These are phyloP conservation scores for Drosophila sucinea DNA, from an alignment of 1,140 invertebrate species.

Conservation along the genomic window DNA sequence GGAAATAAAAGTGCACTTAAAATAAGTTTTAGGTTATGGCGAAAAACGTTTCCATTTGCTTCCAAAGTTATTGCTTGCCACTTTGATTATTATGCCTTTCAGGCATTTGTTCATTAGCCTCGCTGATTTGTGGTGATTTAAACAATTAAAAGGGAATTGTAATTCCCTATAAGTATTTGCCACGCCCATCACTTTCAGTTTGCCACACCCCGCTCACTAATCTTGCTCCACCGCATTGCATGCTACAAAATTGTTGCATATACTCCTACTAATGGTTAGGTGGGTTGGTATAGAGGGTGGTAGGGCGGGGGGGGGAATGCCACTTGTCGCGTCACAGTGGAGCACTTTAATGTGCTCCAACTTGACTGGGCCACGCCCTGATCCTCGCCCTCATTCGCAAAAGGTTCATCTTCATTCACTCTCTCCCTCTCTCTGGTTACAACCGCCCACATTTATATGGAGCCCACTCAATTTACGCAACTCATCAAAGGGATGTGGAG, in stretches of 20 bases:
- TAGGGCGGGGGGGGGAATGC: conserved; percentile 36
- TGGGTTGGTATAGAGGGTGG: too few relatives aligned
- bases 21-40: too few relatives aligned
- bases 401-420: background rate
- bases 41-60: too few relatives aligned
- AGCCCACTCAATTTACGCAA: conserved; percentile 77
- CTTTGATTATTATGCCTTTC: conserved; percentile 16
- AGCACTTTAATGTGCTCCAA: conserved; percentile 55
- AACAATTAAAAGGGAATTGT: conserved; percentile 66
- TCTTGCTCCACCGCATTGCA: background rate
- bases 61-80: background rate
- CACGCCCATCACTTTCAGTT: conserved; percentile 36
- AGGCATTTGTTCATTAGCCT: conserved; percentile 45
- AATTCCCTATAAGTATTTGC: conserved; percentile 44
- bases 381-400: background rate
- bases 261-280: conserved; percentile 36
- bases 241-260: conserved; percentile 73
- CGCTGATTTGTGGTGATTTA: conserved; percentile 60
- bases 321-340: conserved; percentile 48
- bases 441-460: conserved; percentile 48
- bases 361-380: conserved; percentile 38
- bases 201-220: background rate
- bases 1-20: too few relatives aligned
- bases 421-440: conserved; percentile 9
- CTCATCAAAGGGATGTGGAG: conserved; percentile 45